Percentiles rank a stretch among this genome's conserved stretches.
Conservation (phyloP, 2,113 vertebrate genomes). For the Heterocephalus glaber region DNA sequence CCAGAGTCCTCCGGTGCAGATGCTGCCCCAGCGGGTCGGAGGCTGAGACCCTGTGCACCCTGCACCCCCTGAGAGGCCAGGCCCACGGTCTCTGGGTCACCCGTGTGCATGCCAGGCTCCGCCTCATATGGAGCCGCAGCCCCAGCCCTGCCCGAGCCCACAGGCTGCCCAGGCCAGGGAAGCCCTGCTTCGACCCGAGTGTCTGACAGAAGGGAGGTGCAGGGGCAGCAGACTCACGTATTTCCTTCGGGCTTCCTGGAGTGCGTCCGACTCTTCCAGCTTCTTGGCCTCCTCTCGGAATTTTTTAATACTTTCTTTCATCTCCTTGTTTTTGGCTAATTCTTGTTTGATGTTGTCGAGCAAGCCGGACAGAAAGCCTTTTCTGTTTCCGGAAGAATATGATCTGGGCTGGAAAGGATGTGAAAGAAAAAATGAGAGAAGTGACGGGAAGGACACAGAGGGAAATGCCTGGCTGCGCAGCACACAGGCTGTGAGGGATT, state of each 20-base stretch:
- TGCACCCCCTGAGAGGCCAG: background rate
- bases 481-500: rapidly evolving
- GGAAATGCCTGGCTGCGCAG: background rate
- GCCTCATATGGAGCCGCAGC: background rate
- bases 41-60: background rate
- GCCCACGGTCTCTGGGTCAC: background rate
- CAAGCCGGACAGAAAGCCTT: constrained; percentile 94
- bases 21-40: too few relatives aligned
- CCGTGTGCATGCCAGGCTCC: too few relatives aligned
- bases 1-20: background rate
- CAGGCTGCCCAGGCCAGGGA: background rate
- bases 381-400: constrained; percentile 88
- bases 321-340: constrained; percentile 95
- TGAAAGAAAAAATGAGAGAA: background rate
- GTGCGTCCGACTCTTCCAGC: constrained; percentile 94
- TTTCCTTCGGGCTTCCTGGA: constrained; percentile 95
- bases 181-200: background rate
- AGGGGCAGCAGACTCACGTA: constrained; percentile 89
- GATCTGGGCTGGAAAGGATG: constrained; percentile 81
- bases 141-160: background rate
- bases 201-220: background rate
- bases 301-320: constrained; percentile 97
- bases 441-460: rapidly evolving
- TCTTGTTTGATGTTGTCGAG: constrained; percentile 96
- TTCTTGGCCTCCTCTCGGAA: constrained; percentile 95